Conservation (phyloP, 2,797 vertebrate species). For the Gadopsis marmoratus region DNA sequence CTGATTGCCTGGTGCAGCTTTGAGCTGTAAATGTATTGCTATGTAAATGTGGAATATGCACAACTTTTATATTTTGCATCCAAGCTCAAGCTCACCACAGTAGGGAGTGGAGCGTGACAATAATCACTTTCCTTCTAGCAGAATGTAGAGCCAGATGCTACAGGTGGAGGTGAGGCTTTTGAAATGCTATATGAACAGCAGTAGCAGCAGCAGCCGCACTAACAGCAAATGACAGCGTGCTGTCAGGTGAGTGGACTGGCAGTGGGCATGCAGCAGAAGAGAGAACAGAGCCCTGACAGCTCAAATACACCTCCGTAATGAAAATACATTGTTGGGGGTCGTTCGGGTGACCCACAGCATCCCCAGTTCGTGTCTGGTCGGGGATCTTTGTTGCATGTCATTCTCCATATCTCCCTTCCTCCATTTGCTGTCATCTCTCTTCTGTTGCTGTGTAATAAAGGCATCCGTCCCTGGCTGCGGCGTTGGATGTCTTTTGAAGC, state of each 20-base stretch:
- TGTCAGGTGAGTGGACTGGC: background rate
- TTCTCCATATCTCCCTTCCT: background rate
- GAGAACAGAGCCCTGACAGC: background rate
- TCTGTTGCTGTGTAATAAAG: background rate
- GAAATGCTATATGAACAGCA: slow-evolving; percentile 19
- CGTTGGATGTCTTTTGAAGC: background rate
- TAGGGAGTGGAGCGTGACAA: background rate
- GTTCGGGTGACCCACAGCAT: background rate
- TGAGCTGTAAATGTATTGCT: background rate
- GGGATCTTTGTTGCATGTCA: background rate
- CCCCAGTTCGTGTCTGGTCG: background rate
- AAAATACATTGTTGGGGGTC: background rate
- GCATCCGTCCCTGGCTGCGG: background rate
- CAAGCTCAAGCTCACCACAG: slow-evolving; percentile 2
- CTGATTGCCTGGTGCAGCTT: background rate
- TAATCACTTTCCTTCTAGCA: slow-evolving; percentile 2
- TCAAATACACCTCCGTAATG: background rate
- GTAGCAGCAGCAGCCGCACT: background rate
- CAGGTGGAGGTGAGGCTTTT: slow-evolving; percentile 10
- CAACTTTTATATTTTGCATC: background rate
- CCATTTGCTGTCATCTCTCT: background rate
- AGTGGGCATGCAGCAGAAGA: slow-evolving; percentile 3
- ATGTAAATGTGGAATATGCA: background rate
- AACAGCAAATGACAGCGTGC: background rate
- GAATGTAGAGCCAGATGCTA: background rate